Evolutionary conservation across 2,797 vertebrate species (phyloP).

Genomic region (Falco concolor): DNA sequence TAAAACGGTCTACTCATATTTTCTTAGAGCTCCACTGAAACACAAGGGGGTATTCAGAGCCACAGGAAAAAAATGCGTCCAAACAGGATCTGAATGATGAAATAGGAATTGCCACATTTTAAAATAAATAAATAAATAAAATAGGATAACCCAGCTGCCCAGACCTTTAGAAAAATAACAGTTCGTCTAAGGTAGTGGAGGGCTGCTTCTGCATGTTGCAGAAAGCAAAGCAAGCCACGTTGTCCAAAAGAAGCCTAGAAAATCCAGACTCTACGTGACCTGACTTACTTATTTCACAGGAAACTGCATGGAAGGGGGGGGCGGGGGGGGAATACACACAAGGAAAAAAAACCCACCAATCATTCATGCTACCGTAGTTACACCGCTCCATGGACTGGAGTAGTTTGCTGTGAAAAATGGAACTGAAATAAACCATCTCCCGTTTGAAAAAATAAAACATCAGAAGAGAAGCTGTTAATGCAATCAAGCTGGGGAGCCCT

Average conservation of each 20-base stretch:
- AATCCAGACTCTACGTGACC: constrained; percentile 84
- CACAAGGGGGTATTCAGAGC: constrained; percentile 36
- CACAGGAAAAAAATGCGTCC: background rate
- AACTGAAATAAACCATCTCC: constrained; percentile 49
- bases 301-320: constrained; percentile 76
- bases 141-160: background rate
- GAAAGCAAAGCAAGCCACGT: constrained; percentile 71
- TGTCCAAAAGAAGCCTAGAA: constrained; percentile 76
- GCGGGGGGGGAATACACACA: background rate
- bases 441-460: background rate
- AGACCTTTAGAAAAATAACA: constrained; percentile 10
- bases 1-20: background rate
- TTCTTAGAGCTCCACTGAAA: background rate
- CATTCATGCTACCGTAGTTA: constrained; percentile 82
- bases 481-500: background rate
- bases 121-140: background rate
- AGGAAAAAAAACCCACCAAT: constrained; percentile 44
- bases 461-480: background rate
- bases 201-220: constrained; percentile 50
- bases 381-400: constrained; percentile 55
- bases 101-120: constrained; percentile 36
- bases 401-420: constrained; percentile 61
- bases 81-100: constrained; percentile 54
- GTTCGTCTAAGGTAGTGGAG: constrained; percentile 28
- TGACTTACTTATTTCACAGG: constrained; percentile 80